Evolutionary conservation across 2,113 vertebrate genomes (phyloP), one percentile per base, ranked within the genome.

Genomic region (Cisticola juncidis): DNA sequence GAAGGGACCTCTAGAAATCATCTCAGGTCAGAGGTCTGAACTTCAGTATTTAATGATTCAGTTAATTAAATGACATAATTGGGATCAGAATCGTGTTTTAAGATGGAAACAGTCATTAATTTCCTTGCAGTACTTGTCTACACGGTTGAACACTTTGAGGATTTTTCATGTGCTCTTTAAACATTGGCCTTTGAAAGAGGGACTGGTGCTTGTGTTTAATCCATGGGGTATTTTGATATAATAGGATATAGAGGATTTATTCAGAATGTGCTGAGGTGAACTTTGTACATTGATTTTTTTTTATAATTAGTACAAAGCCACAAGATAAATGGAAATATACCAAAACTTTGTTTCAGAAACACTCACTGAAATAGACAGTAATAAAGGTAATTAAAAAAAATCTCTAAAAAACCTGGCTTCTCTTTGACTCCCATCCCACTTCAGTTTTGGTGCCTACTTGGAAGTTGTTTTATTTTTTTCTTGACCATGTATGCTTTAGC

Each of bases 401-500:
- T 1, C 19, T 71, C 72, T 87, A 38, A 38, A 38, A 38, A 38
- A 22, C 77, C 58, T 66, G 51, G 31, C 35, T 74, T 45, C 51
- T 65, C 74, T 44, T 54, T 70, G 33, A 35, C 25, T 81, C 69
- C 11, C 1, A 2, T 17, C 64, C 25, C 23, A 22, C 29, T 69
- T 53, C 47, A 45, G 20, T 18, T 50, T 66, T 77, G 40, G 8
- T 84, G 22, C 28, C 22, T 50, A 5, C 15, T 47, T 69, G 28
- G 26, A 76, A 33, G 28, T 4, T 8, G 9, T 0, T 6, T 40
- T 17, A 4, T 4, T 7, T 12, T n/a, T 36, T 4, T 17, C 50
- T 68, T 61, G 36, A 15, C 12, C 0, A 0, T 15, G 5, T 16
- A 5, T 44, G 35, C 45, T 68, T 87, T 45, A 73, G 28, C 31